These are phyloP conservation scores for Peromyscus californicus DNA, from an alignment of 2,113 vertebrate genomes.

Conservation along the genomic window DNA sequence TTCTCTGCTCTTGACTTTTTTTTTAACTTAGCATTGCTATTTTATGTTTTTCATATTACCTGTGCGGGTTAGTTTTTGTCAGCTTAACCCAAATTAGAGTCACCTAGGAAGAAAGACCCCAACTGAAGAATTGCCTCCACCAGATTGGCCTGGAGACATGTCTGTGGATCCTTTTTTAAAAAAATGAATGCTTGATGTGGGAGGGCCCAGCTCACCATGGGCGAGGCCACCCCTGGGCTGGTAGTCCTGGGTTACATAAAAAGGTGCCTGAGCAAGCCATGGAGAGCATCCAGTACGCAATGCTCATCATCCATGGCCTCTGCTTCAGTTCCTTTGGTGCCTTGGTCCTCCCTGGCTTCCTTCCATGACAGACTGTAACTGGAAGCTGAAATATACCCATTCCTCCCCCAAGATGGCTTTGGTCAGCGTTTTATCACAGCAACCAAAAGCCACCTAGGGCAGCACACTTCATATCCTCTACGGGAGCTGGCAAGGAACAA, in stretches of 20 bases:
- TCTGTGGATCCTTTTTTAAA: not conserved
- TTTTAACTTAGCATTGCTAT: not conserved
- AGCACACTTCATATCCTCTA: not conserved
- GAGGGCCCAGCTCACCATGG: not conserved
- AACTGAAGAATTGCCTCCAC: not conserved
- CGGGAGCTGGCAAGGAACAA: constrained; percentile 7
- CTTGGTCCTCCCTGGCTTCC: not conserved
- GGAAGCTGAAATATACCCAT: not conserved
- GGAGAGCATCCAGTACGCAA: not conserved
- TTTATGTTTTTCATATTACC: constrained; percentile 25
- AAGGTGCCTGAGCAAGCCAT: not conserved
- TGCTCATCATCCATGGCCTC: not conserved
- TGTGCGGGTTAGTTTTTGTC: not conserved
- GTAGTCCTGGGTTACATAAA: not conserved
- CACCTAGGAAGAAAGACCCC: not conserved
- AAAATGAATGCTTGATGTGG: not conserved
- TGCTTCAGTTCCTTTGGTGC: not conserved
- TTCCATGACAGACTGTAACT: not conserved
- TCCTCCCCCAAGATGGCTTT: not conserved
- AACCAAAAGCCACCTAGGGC: not conserved
- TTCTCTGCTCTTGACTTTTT: constrained; percentile 46
- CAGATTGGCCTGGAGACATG: not conserved
- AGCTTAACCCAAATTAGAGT: not conserved
- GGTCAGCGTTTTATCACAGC: not conserved
- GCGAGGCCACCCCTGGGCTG: not conserved